These are phyloP conservation scores for Enteromius radiatus DNA, from an alignment of 2,797 vertebrate genomes.

Conservation along the genomic window DNA sequence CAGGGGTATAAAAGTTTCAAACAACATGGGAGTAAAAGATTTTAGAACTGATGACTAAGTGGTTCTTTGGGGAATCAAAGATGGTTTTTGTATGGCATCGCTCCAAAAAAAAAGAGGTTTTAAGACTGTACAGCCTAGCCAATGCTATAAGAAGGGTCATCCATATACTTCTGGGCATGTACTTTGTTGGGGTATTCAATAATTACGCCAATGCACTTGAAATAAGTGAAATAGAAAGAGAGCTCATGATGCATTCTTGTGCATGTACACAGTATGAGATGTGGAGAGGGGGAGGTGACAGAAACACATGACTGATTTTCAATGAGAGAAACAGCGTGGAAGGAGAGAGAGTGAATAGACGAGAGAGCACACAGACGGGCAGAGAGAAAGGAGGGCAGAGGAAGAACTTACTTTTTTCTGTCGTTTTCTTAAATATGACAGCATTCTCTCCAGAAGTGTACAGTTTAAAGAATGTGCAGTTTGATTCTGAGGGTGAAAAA, in stretches of 20 bases:
- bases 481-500: conserved; percentile 79
- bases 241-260: neutral
- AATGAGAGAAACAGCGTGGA: conserved; percentile 23
- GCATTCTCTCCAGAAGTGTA: conserved; percentile 91
- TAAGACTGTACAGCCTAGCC: neutral
- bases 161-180: neutral
- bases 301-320: conserved; percentile 18
- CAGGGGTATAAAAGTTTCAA: neutral
- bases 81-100: too few species aligned
- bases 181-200: neutral
- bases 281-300: neutral
- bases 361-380: neutral
- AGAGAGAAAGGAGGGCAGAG: conserved; percentile 15
- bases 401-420: conserved; percentile 81
- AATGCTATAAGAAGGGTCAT: neutral
- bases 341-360: neutral
- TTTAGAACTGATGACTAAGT: too few species aligned
- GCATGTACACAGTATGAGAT: neutral
- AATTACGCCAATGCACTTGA: neutral
- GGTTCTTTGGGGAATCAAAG: neutral
- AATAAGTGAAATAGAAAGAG: neutral
- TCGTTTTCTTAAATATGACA: conserved; percentile 86
- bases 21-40: neutral
- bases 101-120: neutral
- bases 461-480: conserved; percentile 93